These are phyloP conservation scores for Girardinus metallicus DNA, from an alignment of 2,797 vertebrate species.

Conservation along the genomic window DNA sequence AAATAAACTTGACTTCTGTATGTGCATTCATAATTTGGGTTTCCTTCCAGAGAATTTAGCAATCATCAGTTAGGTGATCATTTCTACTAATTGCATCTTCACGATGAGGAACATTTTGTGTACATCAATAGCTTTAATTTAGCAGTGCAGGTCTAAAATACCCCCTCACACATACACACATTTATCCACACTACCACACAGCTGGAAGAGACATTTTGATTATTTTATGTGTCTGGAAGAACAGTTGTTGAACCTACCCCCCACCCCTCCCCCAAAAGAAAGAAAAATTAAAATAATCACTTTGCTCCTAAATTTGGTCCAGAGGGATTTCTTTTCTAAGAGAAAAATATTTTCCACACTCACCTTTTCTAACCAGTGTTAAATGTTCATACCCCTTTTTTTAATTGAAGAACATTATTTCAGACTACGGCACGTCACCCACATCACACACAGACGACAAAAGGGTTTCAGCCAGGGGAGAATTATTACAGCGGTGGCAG, in stretches of 20 bases:
- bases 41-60: not conserved
- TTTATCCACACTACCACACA: conserved; percentile 32
- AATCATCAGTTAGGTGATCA: not conserved
- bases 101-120: conserved; percentile 14
- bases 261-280: conserved; percentile 32
- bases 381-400: conserved; percentile 52
- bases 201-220: conserved; percentile 70
- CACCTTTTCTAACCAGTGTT: conserved; percentile 50
- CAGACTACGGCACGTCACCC: conserved; percentile 82
- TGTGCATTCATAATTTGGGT: not conserved
- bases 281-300: conserved; percentile 63
- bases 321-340: conserved; percentile 48
- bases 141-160: conserved; percentile 43
- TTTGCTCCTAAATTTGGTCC: conserved; percentile 44
- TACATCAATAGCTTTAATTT: conserved; percentile 33
- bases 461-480: conserved; percentile 75
- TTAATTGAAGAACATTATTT: conserved; percentile 64
- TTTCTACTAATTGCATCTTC: conserved; percentile 20
- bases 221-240: conserved; percentile 77
- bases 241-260: conserved; percentile 54
- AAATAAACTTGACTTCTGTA: not conserved
- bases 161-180: conserved; percentile 7
- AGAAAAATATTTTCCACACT: conserved; percentile 54
- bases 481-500: conserved; percentile 75
- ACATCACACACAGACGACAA: conserved; percentile 81